Percentiles rank a stretch among this genome's conserved stretches.
Conservation (phyloP, 2,797 vertebrate genomes). For the Spondyliosoma cantharus region DNA sequence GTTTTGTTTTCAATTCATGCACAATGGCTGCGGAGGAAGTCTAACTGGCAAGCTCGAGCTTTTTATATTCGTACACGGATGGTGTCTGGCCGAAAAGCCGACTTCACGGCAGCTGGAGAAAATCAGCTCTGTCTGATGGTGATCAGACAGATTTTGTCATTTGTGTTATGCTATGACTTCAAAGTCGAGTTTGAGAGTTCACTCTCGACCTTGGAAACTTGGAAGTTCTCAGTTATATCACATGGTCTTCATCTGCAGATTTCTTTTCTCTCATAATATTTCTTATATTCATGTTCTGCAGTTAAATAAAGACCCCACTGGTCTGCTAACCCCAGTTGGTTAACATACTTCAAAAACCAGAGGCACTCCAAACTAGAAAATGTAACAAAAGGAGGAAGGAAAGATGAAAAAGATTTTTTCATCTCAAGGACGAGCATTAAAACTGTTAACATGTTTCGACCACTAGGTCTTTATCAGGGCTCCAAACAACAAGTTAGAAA, state of each 20-base stretch:
- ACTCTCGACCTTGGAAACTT: too few relatives aligned
- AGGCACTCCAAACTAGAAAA: too few relatives aligned
- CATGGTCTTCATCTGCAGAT: not conserved
- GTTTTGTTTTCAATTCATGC: constrained; percentile 73
- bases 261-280: not conserved
- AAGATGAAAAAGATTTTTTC: too few relatives aligned
- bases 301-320: not conserved
- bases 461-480: too few relatives aligned
- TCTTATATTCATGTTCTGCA: not conserved
- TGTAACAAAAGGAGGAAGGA: too few relatives aligned
- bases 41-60: constrained; percentile 57
- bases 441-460: too few relatives aligned
- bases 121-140: constrained; percentile 36
- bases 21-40: constrained; percentile 76
- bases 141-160: constrained; percentile 5
- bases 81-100: constrained; percentile 45
- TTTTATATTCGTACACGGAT: constrained; percentile 52
- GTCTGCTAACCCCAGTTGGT: not conserved
- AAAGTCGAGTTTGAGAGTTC: not conserved
- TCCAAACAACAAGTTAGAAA: too few relatives aligned
- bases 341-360: not conserved
- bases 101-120: constrained; percentile 49
- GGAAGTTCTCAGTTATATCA: not conserved
- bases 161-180: not conserved
- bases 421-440: too few relatives aligned